Conservation (phyloP, 2,888 invertebrate species). For the Onchidella celtica region DNA sequence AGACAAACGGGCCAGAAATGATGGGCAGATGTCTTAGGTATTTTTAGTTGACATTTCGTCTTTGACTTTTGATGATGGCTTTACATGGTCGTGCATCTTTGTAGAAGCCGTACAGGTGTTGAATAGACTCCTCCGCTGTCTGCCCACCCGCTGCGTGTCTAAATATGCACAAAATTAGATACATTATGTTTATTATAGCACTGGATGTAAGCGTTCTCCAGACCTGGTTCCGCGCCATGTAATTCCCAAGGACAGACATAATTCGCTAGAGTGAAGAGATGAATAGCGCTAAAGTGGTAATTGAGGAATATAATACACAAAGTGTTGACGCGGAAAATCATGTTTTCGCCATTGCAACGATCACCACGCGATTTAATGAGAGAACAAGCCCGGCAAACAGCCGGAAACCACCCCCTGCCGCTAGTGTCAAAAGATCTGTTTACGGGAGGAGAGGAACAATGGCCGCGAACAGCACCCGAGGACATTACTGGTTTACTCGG, state of each 20-base stretch:
- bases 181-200: conserved; percentile 7
- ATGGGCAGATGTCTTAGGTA: not conserved
- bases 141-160: not conserved
- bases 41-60: conserved; percentile 1
- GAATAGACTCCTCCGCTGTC: not conserved
- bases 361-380: conserved; percentile 39
- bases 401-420: conserved; percentile 19
- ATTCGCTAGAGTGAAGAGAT: not conserved
- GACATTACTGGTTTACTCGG: conserved; percentile 25
- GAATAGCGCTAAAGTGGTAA: conserved; percentile 16
- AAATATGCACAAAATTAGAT: conserved; percentile 6
- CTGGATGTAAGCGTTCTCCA: not conserved
- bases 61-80: conserved; percentile 8
- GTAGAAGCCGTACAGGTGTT: not conserved
- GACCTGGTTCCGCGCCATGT: not conserved
- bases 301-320: conserved; percentile 12
- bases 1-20: too few species aligned
- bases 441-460: conserved; percentile 29
- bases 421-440: conserved; percentile 40
- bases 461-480: conserved; percentile 20
- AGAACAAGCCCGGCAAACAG: conserved; percentile 43
- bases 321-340: conserved; percentile 36
- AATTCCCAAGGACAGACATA: conserved; percentile 3
- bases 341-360: conserved; percentile 30
- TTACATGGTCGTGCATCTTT: not conserved